Evolutionary conservation across 2,797 vertebrate species (phyloP).

Genomic region (Paedocypris micromegethes): DNA sequence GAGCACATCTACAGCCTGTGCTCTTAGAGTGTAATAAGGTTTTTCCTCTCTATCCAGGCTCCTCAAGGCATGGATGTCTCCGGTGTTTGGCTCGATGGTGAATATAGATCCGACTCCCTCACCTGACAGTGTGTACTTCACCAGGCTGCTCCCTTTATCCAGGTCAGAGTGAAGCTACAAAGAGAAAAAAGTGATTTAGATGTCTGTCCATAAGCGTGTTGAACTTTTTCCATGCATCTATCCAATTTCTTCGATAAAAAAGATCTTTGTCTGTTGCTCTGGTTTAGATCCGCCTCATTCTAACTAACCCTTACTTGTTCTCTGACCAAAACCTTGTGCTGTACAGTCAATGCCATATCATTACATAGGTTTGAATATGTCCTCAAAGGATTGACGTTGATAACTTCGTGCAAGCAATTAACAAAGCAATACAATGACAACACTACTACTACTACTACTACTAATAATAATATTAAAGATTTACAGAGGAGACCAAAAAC

Average conservation of each 20-base stretch:
- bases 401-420: constrained; percentile 8
- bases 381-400: constrained; percentile 16
- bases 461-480: too few relatives aligned
- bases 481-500: too few relatives aligned
- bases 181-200: constrained; percentile 9
- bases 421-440: too few relatives aligned
- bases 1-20: constrained; percentile 83
- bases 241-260: too few relatives aligned
- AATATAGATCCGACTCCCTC: constrained; percentile 89
- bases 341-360: neutral
- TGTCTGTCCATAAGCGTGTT: constrained; percentile 2
- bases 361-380: constrained; percentile 1
- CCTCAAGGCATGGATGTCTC: constrained; percentile 88
- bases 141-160: constrained; percentile 82
- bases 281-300: too few relatives aligned
- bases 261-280: too few relatives aligned
- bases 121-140: constrained; percentile 89
- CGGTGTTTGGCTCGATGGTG: constrained; percentile 87
- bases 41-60: constrained; percentile 89
- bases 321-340: neutral
- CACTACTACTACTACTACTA: too few relatives aligned
- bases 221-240: neutral
- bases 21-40: constrained; percentile 82
- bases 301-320: too few relatives aligned
- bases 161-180: constrained; percentile 87